Evolutionary conservation across 2,113 vertebrate genomes (phyloP).

Genomic region (Leucopsar rothschildi): DNA sequence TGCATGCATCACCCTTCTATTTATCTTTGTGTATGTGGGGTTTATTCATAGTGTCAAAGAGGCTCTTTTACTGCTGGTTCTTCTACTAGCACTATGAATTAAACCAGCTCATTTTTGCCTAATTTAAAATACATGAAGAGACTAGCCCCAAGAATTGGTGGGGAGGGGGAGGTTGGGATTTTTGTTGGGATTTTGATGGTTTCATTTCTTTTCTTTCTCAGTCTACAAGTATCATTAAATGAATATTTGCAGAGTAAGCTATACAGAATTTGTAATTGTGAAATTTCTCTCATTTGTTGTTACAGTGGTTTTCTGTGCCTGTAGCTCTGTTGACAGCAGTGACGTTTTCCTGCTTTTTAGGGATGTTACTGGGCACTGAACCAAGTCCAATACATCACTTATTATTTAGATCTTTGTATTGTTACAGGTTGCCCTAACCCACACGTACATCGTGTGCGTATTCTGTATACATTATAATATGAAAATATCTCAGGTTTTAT

Average conservation of each 20-base stretch:
- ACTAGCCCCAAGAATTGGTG: neutral
- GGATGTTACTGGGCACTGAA: neutral
- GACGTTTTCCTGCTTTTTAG: neutral
- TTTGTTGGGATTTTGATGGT: neutral
- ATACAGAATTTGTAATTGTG: neutral
- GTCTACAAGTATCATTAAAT: neutral
- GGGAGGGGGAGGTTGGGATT: accelerated
- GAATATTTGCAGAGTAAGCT: neutral
- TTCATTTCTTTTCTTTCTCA: neutral
- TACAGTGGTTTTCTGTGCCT: neutral
- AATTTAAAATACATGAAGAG: neutral
- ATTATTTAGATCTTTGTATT: neutral
- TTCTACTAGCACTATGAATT: neutral
- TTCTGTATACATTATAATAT: neutral
- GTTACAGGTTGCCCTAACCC: neutral
- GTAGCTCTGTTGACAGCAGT: neutral
- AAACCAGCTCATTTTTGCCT: neutral
- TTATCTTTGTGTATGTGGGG: neutral
- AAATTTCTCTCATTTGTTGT: neutral
- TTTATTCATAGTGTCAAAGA: slow-evolving; percentile 22
- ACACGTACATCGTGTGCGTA: neutral
- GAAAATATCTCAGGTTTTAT: neutral
- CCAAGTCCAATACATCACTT: neutral
- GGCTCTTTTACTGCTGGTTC: neutral
- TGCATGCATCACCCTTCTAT: slow-evolving; percentile 4